Evolutionary conservation across 1,140 invertebrate species (phyloP).

Genomic region (Drosophila asahinai): DNA sequence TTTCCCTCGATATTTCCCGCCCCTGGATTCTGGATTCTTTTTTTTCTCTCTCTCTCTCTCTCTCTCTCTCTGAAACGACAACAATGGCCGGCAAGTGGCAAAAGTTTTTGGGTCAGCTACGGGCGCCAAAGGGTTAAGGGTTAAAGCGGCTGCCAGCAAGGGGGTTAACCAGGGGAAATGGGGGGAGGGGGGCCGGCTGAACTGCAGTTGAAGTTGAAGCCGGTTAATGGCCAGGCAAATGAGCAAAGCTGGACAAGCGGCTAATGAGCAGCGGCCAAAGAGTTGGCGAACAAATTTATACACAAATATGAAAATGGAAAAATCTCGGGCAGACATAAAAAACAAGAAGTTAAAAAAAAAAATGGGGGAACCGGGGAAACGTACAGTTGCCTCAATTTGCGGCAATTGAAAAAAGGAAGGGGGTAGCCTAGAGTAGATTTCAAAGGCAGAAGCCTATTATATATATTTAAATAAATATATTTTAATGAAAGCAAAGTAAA

Average conservation of each 20-base stretch:
- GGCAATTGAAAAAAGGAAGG: constrained; percentile 5
- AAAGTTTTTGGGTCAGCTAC: constrained; percentile 63
- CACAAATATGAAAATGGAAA: constrained; percentile 35
- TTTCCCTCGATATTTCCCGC: constrained; percentile 38
- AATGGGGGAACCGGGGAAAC: background rate
- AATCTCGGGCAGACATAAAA: constrained; percentile 29
- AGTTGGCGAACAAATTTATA: constrained; percentile 37
- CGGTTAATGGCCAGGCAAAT: constrained; percentile 79
- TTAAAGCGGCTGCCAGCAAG: constrained; percentile 5
- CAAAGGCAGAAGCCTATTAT: background rate
- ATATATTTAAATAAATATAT: too few relatives aligned
- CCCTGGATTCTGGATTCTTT: background rate
- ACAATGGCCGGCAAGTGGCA: constrained; percentile 73
- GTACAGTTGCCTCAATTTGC: constrained; percentile 10
- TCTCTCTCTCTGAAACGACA: constrained; percentile 54
- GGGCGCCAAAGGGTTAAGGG: constrained; percentile 66
- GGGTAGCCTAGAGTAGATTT: too few relatives aligned
- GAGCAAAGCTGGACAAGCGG: constrained; percentile 63
- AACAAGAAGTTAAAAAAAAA: background rate
- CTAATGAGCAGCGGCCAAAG: constrained; percentile 66
- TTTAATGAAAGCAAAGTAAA: too few relatives aligned
- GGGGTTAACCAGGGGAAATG: constrained; percentile 4
- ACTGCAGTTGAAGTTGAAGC: constrained; percentile 54
- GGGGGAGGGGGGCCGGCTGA: background rate
- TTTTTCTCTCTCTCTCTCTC: constrained; percentile 1